Evolutionary conservation across 2,888 invertebrate species (phyloP), one percentile per base, ranked within the genome.

Genomic region (Synergus japonicus): DNA sequence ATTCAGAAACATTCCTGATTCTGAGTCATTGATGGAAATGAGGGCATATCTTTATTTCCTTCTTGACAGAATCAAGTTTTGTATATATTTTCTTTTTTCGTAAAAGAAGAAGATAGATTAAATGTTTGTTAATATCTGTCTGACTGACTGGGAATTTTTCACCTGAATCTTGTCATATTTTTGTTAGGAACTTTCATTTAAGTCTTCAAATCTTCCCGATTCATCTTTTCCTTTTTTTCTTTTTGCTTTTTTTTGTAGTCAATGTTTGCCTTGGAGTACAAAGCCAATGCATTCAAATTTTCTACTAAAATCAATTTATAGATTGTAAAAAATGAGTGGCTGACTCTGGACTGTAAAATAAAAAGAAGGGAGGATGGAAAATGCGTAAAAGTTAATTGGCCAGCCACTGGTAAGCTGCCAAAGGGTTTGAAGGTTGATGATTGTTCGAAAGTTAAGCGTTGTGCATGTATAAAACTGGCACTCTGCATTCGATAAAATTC

Each of bases 361-460:
- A 58, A 66, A 46, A 69, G 22, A 73, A 49, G n/a, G 1, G 41
- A 54, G 77, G 58, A 9, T 15, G 66, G 37, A 49, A 60, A 63
- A 69, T 44, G 76, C 65, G 54, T 43, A 60, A 81, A 78, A 76
- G 78, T 73, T 81, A 84, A 85, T 82, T 77, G 81, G 41, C 76
- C 78, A 54, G 79, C 78, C 77, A 83, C 84, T 86, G 87, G 86
- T 85, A 83, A 76, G 60, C 67, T 85, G 87, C 87, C 87, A 87
- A 86, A 84, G 82, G 82, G 64, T 73, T 65, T n/a, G 10, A 77
- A 73, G 79, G 77, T 83, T 83, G 83, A 86, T 83, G 87, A 85
- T 86, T 81, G 80, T 82, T 76, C 73, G 66, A 78, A 81, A 85
- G 86, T 87, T 84, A 86, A 85, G 85, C 85, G 85, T 83, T 82